Evolutionary conservation across 2,888 invertebrate genomes (phyloP).

Genomic region (Nymphalis c-album): DNA sequence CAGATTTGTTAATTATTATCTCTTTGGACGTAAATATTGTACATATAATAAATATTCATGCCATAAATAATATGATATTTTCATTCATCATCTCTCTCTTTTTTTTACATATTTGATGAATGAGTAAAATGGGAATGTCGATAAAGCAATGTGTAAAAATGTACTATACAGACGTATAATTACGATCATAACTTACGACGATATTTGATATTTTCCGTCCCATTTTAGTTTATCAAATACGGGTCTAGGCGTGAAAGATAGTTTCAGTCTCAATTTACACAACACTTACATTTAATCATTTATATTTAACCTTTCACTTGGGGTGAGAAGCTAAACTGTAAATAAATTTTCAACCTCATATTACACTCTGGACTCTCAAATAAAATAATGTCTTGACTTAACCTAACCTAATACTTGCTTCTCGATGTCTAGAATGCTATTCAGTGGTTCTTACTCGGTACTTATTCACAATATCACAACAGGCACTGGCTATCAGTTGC

Average conservation of each 20-base stretch:
- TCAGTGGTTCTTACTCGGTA: neutral
- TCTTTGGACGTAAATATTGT: conserved; percentile 46
- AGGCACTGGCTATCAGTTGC: neutral
- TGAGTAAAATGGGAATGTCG: conserved; percentile 7
- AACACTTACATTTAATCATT: neutral
- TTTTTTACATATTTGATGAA: neutral
- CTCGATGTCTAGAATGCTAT: neutral
- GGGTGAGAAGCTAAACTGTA: conserved; percentile 8
- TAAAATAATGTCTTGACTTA: neutral
- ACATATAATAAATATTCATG: conserved; percentile 31
- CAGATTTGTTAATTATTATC: conserved; percentile 46
- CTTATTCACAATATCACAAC: conserved; percentile 7
- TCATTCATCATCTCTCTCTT: neutral
- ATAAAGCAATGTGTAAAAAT: neutral
- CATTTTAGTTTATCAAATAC: neutral
- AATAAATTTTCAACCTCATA: conserved; percentile 1
- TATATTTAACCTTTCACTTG: neutral
- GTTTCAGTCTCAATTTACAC: conserved; percentile 11
- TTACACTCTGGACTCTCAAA: neutral
- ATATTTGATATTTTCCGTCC: neutral
- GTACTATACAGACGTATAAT: neutral
- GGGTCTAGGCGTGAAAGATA: neutral
- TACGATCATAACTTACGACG: neutral
- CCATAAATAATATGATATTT: conserved; percentile 4
- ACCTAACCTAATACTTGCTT: neutral